Evolutionary conservation across 1,140 invertebrate genomes (phyloP).

Genomic region (Vollenhovia emeryi): DNA sequence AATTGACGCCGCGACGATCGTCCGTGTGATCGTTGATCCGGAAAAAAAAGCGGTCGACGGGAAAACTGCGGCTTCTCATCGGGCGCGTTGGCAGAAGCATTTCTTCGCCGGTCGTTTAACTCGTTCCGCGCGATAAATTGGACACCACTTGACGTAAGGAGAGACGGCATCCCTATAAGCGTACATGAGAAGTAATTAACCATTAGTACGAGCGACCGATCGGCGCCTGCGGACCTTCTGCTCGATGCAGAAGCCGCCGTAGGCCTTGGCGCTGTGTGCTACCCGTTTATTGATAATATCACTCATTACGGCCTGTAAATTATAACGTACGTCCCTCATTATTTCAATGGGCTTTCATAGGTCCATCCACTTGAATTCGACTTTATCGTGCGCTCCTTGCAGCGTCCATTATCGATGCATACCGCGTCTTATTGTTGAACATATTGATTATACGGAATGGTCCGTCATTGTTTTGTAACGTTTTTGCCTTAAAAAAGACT

Average conservation of each 20-base stretch:
- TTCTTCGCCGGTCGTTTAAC: conserved; percentile 59
- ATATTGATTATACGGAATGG: neutral
- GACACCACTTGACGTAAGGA: conserved; percentile 71
- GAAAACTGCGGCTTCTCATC: conserved; percentile 30
- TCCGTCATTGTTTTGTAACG: neutral
- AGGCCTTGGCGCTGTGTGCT: conserved; percentile 12
- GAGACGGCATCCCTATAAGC: conserved; percentile 79
- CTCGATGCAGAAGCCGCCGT: neutral
- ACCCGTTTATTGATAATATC: conserved; percentile 46
- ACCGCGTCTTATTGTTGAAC: neutral
- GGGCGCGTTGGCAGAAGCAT: neutral
- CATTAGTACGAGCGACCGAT: conserved; percentile 73
- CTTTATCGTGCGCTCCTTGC: neutral
- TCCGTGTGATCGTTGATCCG: conserved; percentile 31
- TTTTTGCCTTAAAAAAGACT: conserved; percentile 13
- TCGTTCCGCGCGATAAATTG: conserved; percentile 61
- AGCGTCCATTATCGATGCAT: neutral
- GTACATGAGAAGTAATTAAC: conserved; percentile 76
- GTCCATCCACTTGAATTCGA: conserved; percentile 8
- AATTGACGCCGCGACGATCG: conserved; percentile 3
- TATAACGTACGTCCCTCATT: conserved; percentile 23
- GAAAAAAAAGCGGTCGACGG: neutral
- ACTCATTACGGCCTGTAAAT: conserved; percentile 27
- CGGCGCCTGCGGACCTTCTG: conserved; percentile 51
- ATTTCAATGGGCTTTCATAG: conserved; percentile 12